phyloP scores from a whole-genome alignment of 2,797 vertebrate genomes.

The Pygocentrus nattereri region DNA sequence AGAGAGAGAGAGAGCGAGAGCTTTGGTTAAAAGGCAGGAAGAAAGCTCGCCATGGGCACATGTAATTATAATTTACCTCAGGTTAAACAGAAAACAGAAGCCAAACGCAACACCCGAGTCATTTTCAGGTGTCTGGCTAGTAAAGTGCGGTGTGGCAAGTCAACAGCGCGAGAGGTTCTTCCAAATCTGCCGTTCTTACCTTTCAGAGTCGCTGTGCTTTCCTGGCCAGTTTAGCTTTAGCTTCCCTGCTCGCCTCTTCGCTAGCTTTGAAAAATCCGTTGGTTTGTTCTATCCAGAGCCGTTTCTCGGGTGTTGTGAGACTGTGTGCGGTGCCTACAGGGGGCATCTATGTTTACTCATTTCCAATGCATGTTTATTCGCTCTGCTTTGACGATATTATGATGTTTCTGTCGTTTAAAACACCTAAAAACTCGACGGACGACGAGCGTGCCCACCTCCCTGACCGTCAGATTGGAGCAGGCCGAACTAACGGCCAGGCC shows the following conservation, averaged over 20 bases:
- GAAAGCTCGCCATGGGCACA: background rate
- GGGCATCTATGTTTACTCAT: no score
- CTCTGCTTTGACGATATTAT: constrained; percentile 30
- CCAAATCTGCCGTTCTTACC: constrained; percentile 65
- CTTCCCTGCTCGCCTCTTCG: constrained; percentile 40
- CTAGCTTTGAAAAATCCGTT: constrained; percentile 50
- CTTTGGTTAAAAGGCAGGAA: background rate
- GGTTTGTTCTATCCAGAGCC: constrained; percentile 37
- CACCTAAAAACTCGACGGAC: constrained; percentile 68
- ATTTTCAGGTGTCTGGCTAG: background rate
- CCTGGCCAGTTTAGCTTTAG: constrained; percentile 49
- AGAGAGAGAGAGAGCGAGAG: constrained; percentile 3
- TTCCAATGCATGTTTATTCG: background rate
- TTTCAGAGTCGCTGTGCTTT: constrained; percentile 57
- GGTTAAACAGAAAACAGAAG: background rate
- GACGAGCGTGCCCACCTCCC: constrained; percentile 61
- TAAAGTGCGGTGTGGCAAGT: background rate
- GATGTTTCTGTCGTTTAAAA: constrained; percentile 55
- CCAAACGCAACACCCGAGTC: background rate
- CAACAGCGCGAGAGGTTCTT: constrained; percentile 8
- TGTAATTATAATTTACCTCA: background rate
- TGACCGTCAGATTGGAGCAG: constrained; percentile 60
- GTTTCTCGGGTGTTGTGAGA: background rate
- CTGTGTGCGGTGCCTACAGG: background rate
- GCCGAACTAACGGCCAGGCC: constrained; percentile 56